Base-by-base conservation (phyloP, 2,888 invertebrate genomes). In the Furcula furcula region DNA sequence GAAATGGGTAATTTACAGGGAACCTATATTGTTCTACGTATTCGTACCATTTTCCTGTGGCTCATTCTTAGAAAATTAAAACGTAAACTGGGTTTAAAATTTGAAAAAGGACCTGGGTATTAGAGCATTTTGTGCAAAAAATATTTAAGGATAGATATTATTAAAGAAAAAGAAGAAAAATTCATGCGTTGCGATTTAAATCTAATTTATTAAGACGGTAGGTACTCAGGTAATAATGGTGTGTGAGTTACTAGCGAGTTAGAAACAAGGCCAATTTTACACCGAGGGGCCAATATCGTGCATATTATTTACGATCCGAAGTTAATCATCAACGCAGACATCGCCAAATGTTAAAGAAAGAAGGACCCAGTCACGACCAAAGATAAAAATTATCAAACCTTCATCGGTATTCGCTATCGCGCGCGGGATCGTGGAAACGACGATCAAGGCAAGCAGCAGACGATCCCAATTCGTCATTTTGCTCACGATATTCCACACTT, bases 311-410 rank as follows among this genome's bases (percentile, higher is more conserved):
- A 44, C 36, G 46, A 22, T 34, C 27, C 36, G 36, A 27, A 39
- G 34, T 48, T 49, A 49, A 49, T 49, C 39, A 50, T 41, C 31
- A 46, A 38, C 30, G 39, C 36, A 34, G 36, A 45, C 39, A 44
- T 50, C 33, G 43, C 49, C 34, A 44, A 31, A 26, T 42, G 34
- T 41, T 51, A 47, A 38, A 57, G 56, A 53, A 54, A 48, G 35
- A 46, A 50, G 42, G n/a, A 60, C 48, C 42, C 36, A 36, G 32
- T 64, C 49, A 43, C 46, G 49, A 42, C 55, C 52, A 55, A 57
- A 59, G 39, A 61, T 53, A 58, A 57, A 54, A 66, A 52, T 38
- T 34, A 47, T 70, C 83, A 76, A 80, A 82, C 83, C 81, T 84
- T 57, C 29, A 50, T 49, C 25, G 14, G 14, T 10, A 32, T 54